Evolutionary conservation across 2,888 invertebrate genomes (phyloP), one percentile per base, ranked within the genome.

Genomic region (Bellardia pandia): DNA sequence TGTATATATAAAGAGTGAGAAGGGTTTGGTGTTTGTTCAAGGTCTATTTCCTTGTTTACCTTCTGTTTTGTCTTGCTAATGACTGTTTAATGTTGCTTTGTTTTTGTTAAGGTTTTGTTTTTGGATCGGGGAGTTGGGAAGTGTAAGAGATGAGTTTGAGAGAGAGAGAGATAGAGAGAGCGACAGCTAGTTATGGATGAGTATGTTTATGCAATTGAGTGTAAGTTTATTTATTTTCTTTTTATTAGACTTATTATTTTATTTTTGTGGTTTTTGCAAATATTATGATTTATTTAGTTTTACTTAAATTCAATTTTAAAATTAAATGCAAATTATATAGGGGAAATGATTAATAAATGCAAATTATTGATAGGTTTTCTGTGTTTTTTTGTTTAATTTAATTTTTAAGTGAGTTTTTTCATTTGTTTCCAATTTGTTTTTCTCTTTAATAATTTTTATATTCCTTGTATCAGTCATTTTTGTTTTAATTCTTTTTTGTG

Each of bases 381-480:
- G 45, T 13, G 45, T 58, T 83, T 84, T 74, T 88, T 85, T 86
- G 86, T 86, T 88, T 89, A 88, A 89, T 30, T 48, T 76, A 66
- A 66, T 62, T 76, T 71, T 76, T 48, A 62, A 48, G 45, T 45
- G 33, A 37, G 11, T 71, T 78, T 84, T 37, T 16, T 45, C 13
- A 3, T 3, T 45, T 13, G 66, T 71, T 85, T 81, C 87, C 78
- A 85, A 79, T 72, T 69, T 68, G 37, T 64, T 76, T 74, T 89
- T 89, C 72, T 86, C 13, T 86, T 85, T 64, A 62, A 56, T 76
- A 81, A 76, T 75, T 85, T 85, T 76, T 68, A 81, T 88, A 77
- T 88, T 86, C 88, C 88, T 89, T 89, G 89, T 89, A 89, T 89
- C 89, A 89, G 89, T 89, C 89, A 89, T 88, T 87, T 80, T 62